Conservation (phyloP, 2,888 invertebrate species). For the Macaria liturata region DNA sequence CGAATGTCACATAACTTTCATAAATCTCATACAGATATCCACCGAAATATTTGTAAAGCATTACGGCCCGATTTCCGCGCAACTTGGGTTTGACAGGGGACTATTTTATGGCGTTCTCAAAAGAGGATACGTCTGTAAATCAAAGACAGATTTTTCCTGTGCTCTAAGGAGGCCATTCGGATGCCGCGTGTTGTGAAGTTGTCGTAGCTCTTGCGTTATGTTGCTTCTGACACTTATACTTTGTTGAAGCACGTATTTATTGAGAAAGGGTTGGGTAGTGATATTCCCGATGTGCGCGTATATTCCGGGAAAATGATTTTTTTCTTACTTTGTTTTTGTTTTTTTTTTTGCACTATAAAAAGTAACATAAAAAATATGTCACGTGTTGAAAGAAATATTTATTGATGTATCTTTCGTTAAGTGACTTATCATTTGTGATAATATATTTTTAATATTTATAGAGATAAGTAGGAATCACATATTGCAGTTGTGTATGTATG, state of each 20-base stretch:
- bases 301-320: neutral
- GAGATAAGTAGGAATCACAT: no score
- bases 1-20: constrained; percentile 31
- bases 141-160: constrained; percentile 63
- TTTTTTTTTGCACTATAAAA: no score
- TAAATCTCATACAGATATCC: constrained; percentile 33
- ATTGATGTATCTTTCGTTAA: no score
- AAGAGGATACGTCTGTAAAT: constrained; percentile 64
- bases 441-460: no score
- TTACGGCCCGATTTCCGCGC: constrained; percentile 61
- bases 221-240: constrained; percentile 28
- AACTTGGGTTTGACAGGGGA: constrained; percentile 68
- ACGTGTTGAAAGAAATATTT: no score
- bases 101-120: constrained; percentile 72
- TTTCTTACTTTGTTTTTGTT: neutral
- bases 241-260: constrained; percentile 25
- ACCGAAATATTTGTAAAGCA: constrained; percentile 66
- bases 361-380: no score
- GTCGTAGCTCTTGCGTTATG: constrained; percentile 33
- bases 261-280: constrained; percentile 18
- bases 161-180: constrained; percentile 42
- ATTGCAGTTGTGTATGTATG: no score
- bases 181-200: constrained; percentile 37
- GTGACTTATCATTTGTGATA: no score
- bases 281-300: neutral